A percentile compares a stretch with the other conserved stretches of the same genome.
These are phyloP conservation scores for Mastomys coucha DNA, from an alignment of 2,113 vertebrate species.

Conservation along the genomic window DNA sequence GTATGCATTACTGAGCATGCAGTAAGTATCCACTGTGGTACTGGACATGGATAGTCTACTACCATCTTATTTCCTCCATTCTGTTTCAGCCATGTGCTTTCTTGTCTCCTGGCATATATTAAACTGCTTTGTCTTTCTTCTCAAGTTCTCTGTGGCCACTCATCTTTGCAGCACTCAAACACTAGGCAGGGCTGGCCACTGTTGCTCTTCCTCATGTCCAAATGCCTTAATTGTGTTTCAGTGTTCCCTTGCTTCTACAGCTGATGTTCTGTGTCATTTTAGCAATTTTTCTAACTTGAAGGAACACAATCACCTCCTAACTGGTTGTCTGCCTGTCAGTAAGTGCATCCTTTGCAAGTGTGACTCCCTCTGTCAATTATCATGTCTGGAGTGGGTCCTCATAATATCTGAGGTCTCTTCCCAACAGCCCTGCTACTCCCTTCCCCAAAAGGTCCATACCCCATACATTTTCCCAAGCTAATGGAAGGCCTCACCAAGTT, in stretches of 20 bases:
- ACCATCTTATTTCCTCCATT: not conserved
- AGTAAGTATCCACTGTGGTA: not conserved
- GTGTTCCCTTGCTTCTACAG: not conserved
- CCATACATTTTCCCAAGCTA: not conserved
- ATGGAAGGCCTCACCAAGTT: not conserved
- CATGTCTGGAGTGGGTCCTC: not conserved
- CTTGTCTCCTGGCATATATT: not conserved
- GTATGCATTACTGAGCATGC: not conserved
- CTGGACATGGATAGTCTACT: not conserved
- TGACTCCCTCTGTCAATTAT: not conserved
- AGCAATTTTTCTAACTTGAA: not conserved
- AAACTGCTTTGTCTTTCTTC: not conserved
- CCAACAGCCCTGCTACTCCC: not conserved
- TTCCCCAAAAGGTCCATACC: not conserved
- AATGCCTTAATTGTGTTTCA: not conserved
- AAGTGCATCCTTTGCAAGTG: not conserved
- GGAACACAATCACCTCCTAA: not conserved
- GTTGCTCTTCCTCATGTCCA: not conserved
- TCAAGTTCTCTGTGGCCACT: not conserved
- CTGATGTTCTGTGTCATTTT: not conserved
- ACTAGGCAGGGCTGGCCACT: not conserved
- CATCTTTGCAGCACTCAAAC: not conserved
- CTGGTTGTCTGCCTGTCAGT: not conserved
- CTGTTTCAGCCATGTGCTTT: not conserved
- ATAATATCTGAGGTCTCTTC: not conserved